Percentiles rank a stretch among this genome's conserved stretches.
These are phyloP conservation scores for Acrossocheilus fasciatus DNA, from an alignment of 2,797 vertebrate species.

Conservation along the genomic window DNA sequence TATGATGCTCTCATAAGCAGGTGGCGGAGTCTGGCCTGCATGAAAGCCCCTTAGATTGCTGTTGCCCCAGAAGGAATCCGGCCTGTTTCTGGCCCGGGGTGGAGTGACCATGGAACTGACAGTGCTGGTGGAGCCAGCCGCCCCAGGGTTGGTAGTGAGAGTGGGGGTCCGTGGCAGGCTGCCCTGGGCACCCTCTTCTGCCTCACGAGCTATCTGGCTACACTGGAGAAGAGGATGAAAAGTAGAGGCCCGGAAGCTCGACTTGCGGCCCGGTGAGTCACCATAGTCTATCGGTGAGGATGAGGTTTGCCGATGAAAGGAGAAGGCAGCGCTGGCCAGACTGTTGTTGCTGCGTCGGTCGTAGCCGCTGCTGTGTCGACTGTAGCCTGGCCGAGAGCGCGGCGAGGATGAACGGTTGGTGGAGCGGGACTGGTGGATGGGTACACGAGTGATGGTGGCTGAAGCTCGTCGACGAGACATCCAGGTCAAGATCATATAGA, in stretches of 20 bases:
- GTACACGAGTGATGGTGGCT: conserved; percentile 89
- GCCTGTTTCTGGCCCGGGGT: conserved; percentile 75
- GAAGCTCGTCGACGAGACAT: conserved; percentile 89
- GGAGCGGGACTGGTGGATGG: conserved; percentile 75
- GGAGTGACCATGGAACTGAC: conserved; percentile 69
- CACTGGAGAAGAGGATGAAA: conserved; percentile 96
- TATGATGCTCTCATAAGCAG: conserved; percentile 94
- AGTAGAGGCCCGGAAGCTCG: conserved; percentile 93
- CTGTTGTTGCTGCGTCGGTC: conserved; percentile 91
- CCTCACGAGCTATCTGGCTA: conserved; percentile 89
- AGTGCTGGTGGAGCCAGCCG: conserved; percentile 65
- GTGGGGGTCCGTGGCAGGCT: conserved; percentile 83
- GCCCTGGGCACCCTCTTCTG: conserved; percentile 86
- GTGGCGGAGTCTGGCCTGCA: conserved; percentile 87
- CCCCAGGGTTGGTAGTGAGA: conserved; percentile 70
- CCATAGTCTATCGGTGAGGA: conserved; percentile 84
- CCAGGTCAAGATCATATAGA: conserved; percentile 88
- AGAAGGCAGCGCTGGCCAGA: conserved; percentile 91
- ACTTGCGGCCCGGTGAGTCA: conserved; percentile 89
- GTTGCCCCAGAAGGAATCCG: conserved; percentile 91
- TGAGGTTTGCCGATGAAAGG: conserved; percentile 89
- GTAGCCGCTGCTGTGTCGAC: conserved; percentile 85
- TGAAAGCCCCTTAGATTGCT: conserved; percentile 81
- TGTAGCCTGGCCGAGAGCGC: conserved; percentile 84
- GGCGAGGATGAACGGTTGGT: conserved; percentile 69